phyloP scores from a whole-genome alignment of 2,113 vertebrate genomes.

The Butorides virescens region DNA sequence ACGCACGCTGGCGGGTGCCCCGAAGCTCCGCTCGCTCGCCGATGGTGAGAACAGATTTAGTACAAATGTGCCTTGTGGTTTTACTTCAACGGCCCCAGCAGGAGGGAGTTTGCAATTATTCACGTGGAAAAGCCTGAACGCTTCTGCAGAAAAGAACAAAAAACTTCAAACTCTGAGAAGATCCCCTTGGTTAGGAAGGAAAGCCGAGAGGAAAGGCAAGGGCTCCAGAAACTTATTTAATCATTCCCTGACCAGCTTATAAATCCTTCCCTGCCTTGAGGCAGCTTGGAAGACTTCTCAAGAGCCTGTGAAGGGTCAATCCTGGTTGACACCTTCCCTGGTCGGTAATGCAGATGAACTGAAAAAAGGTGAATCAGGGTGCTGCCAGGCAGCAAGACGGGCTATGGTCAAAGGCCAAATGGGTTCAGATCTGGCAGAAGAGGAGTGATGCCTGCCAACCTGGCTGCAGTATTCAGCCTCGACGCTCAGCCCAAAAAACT shows the following conservation, averaged over 20 bases:
- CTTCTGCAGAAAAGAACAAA: neutral
- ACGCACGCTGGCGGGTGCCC: accelerated
- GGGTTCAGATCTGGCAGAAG: neutral
- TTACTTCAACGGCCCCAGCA: neutral
- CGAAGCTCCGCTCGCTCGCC: neutral
- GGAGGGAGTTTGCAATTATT: neutral
- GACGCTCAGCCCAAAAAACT: neutral
- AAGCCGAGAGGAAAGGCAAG: neutral
- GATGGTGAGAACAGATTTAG: neutral
- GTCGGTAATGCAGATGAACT: neutral
- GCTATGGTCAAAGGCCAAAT: neutral
- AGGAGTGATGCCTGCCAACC: neutral
- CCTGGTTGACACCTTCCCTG: neutral
- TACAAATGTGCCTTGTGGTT: neutral
- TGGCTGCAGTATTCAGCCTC: neutral
- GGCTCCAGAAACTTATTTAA: neutral
- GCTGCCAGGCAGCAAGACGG: neutral
- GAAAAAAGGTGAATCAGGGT: neutral
- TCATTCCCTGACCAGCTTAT: neutral
- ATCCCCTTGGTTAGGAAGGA: neutral
- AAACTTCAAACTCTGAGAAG: neutral
- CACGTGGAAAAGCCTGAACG: neutral
- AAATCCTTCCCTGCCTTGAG: neutral
- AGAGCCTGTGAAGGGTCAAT: neutral
- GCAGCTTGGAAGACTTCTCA: neutral